Evolutionary conservation across 1,140 invertebrate genomes (phyloP), one percentile per base, ranked within the genome.

Genomic region (Matsumurasca onukii): DNA sequence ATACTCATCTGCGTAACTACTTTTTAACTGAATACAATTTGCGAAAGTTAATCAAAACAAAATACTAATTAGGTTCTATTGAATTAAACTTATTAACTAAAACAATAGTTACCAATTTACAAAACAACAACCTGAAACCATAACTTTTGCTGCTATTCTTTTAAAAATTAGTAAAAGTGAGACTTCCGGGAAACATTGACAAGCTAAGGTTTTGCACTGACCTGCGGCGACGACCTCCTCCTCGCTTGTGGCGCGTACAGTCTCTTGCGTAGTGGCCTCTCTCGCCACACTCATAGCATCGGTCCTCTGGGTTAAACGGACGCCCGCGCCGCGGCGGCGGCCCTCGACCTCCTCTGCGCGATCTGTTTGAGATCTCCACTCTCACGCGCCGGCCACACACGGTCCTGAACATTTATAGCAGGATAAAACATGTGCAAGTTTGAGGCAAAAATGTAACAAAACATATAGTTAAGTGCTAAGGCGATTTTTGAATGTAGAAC

Each of bases 211-310:
- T 69, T 48, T 63, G 17, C 17, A 39, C 34, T 9, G 5, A 55
- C 61, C 34, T 52, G 45, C 70, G 66, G 65, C 84, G 82, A 73
- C 82, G 80, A 69, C 72, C 68, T 27, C 80, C 76, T 69, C 79
- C 76, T 63, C 81, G 77, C 70, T 86, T 83, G 72, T 89, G 86
- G 70, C 87, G 83, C 25, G 86, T 86, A 76, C 94, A 97, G 78
- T 97, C 94, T 72, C 94, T 84, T 55, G 94, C 94, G 81, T 95
- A 97, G 76, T 97, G 94, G 1, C 94, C 94, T 57, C 91, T 82
- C 73, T 93, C 91, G 9, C 94, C 93, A 81, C 95, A 97, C 75
- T 96, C 94, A 79, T 96, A 97, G 79, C 94, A 97, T 65, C 90
- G 86, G 80, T 95, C 92, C 75, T 93, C 90, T 1, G 91, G 90